Evolutionary conservation across 1,140 invertebrate species (phyloP).

Genomic region (Drosophila lacteicornis): DNA sequence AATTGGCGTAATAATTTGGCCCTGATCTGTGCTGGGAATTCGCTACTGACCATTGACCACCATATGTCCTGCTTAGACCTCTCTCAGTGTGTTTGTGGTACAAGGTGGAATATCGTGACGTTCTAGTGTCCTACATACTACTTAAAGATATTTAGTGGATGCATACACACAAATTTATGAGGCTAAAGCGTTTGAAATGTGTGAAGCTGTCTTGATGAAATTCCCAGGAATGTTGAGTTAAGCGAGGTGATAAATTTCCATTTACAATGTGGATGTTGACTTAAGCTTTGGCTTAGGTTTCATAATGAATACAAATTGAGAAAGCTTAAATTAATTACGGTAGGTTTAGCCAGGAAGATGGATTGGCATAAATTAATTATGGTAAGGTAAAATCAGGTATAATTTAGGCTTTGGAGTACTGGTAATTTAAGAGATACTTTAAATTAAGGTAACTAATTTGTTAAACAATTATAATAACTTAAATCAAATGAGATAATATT

Average conservation of each 20-base stretch:
- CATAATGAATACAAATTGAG: constrained; percentile 7
- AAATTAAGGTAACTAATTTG: background rate
- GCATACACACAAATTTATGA: constrained; percentile 11
- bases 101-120: constrained; percentile 14
- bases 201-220: background rate
- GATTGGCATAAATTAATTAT: background rate
- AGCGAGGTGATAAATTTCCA: constrained; percentile 12
- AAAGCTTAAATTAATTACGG: constrained; percentile 5
- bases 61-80: constrained; percentile 37
- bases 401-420: no score
- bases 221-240: constrained; percentile 1
- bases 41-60: constrained; percentile 30
- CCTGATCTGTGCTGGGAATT: constrained; percentile 43
- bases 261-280: constrained; percentile 4
- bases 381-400: background rate
- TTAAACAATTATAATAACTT: background rate
- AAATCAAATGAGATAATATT: background rate
- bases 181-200: constrained; percentile 8
- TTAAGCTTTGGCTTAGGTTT: background rate
- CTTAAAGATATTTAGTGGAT: background rate
- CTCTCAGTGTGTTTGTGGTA: constrained; percentile 9
- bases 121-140: background rate
- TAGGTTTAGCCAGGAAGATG: background rate
- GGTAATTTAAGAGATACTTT: background rate
- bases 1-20: constrained; percentile 55